Percentiles rank a stretch among this genome's conserved stretches.
Evolutionary conservation across 2,797 vertebrate species (phyloP).

Genomic region (Remorina albescens): DNA sequence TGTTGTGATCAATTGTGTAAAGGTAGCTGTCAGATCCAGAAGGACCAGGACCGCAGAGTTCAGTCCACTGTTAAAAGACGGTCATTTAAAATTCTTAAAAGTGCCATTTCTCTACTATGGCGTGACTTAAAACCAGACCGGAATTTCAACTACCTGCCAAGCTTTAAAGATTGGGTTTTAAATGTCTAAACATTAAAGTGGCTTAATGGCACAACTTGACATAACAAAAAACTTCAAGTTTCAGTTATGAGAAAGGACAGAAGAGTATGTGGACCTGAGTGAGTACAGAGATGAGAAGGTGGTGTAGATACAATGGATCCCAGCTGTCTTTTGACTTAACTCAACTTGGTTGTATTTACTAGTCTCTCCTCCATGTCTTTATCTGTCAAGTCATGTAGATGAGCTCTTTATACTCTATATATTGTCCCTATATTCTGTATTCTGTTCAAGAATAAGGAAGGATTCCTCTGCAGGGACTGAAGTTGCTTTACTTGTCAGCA

Average conservation of each 20-base stretch:
- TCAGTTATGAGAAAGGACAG: not conserved
- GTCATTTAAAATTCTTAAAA: too few species aligned
- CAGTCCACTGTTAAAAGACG: too few species aligned
- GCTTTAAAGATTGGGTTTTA: not conserved
- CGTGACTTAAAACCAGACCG: too few species aligned
- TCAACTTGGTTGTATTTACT: slow-evolving; percentile 28
- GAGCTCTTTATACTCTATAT: slow-evolving; percentile 41
- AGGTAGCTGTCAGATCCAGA: too few species aligned
- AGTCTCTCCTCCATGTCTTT: slow-evolving; percentile 16
- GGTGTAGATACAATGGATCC: slow-evolving; percentile 1
- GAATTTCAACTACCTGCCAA: too few species aligned
- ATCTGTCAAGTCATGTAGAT: slow-evolving; percentile 62
- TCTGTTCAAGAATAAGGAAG: slow-evolving; percentile 67
- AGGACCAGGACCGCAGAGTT: too few species aligned
- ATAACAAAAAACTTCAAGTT: not conserved
- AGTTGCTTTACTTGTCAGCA: slow-evolving; percentile 69
- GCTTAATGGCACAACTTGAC: too few species aligned
- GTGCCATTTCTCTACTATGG: too few species aligned
- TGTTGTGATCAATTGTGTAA: too few species aligned
- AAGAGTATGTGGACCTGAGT: not conserved
- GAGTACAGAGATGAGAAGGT: not conserved
- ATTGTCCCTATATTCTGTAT: slow-evolving; percentile 47
- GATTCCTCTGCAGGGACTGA: slow-evolving; percentile 59
- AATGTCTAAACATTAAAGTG: not conserved
- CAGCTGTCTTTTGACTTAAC: slow-evolving; percentile 29